Evolutionary conservation across 2,797 vertebrate genomes (phyloP).

Genomic region (Muraenolepis orangiensis): DNA sequence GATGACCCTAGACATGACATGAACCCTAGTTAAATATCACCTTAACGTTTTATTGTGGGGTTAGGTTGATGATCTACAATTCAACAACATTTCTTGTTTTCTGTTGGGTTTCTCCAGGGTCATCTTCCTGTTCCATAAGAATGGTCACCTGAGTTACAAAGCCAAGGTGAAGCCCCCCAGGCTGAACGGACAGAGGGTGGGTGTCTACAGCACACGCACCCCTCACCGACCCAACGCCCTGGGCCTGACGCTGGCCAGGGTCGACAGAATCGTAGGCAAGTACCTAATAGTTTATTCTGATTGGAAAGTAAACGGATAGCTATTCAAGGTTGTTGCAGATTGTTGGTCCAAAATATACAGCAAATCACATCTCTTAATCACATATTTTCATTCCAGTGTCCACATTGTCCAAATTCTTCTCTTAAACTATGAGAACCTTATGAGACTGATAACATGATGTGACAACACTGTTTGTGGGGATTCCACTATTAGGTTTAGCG

Average conservation of each 20-base stretch:
- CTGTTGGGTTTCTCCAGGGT: conserved; percentile 69
- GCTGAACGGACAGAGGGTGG: conserved; percentile 80
- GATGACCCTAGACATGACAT: neutral
- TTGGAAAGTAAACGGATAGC: too few species aligned
- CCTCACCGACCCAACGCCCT: conserved; percentile 86
- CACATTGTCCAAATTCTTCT: neutral
- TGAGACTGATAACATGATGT: too few species aligned
- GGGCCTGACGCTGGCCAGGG: conserved; percentile 82
- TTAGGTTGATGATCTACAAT: neutral
- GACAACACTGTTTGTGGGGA: too few species aligned
- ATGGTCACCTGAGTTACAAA: conserved; percentile 82
- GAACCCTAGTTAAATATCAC: neutral
- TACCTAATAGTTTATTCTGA: conserved; percentile 5
- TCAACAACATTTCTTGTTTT: neutral
- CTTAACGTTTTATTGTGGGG: neutral
- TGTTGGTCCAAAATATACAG: neutral
- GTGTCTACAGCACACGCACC: conserved; percentile 86
- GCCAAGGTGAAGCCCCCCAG: conserved; percentile 88
- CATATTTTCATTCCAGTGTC: neutral
- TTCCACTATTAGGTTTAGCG: too few species aligned
- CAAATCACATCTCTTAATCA: neutral
- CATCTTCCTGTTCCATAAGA: conserved; percentile 89
- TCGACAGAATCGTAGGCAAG: conserved; percentile 80
- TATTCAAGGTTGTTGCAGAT: neutral
- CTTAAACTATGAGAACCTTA: too few species aligned